Conservation (phyloP, 2,888 invertebrate genomes). For the Stramonita haemastoma region DNA sequence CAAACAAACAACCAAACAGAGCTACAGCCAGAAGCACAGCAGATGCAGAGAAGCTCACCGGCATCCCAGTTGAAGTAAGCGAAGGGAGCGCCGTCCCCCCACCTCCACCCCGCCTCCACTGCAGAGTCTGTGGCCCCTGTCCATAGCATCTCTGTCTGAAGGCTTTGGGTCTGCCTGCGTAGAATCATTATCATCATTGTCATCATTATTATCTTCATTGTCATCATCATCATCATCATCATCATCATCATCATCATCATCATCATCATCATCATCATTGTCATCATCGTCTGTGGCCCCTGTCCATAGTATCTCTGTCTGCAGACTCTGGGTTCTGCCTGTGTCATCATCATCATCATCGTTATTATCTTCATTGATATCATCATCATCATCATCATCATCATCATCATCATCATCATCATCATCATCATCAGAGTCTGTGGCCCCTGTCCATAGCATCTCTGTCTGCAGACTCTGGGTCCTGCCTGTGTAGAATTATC, state of each 20-base stretch:
- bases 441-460: no score
- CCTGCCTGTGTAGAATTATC: no score
- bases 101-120: slow-evolving; percentile 63
- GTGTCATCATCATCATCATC: no score
- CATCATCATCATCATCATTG: neutral
- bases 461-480: no score
- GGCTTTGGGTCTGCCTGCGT: slow-evolving; percentile 52
- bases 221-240: neutral
- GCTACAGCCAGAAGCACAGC: neutral
- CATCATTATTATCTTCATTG: neutral
- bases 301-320: no score
- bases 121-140: slow-evolving; percentile 66
- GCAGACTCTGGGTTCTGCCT: no score
- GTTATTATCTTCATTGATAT: no score
- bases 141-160: slow-evolving; percentile 58
- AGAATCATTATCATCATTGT: neutral
- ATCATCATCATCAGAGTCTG: no score
- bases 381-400: no score
- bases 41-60: slow-evolving; percentile 30
- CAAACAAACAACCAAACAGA: neutral
- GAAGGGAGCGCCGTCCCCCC: slow-evolving; percentile 67
- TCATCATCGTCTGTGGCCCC: no score
- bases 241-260: no score
- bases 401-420: no score
- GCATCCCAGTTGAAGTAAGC: slow-evolving; percentile 67